phyloP scores from a whole-genome alignment of 2,888 invertebrate species.

The Deilephila porcellus region DNA sequence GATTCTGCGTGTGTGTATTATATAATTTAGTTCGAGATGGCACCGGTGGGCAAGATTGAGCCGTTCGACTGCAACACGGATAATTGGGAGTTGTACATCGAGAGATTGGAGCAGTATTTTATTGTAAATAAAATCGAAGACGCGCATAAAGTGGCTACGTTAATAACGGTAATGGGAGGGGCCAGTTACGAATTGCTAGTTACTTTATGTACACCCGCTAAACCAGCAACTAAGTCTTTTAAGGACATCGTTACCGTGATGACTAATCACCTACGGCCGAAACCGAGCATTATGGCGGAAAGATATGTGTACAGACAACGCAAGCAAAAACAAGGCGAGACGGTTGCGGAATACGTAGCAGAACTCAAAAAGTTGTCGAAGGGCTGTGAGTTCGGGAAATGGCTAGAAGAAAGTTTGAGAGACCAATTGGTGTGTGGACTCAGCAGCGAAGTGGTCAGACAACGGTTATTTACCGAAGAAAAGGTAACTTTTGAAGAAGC shows the following conservation, averaged over 20 bases:
- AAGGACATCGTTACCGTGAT: background rate
- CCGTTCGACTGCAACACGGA: background rate
- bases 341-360: slow-evolving; percentile 29
- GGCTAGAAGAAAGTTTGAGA: slow-evolving; percentile 21
- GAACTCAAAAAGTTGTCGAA: slow-evolving; percentile 21
- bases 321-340: slow-evolving; percentile 21
- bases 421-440: slow-evolving; percentile 34
- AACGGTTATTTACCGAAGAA: slow-evolving; percentile 34
- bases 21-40: too few relatives aligned
- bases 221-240: background rate
- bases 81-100: slow-evolving; percentile 19
- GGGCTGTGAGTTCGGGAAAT: slow-evolving; percentile 22
- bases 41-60: background rate
- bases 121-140: slow-evolving; percentile 14
- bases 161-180: slow-evolving; percentile 31
- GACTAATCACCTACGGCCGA: slow-evolving; percentile 26
- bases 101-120: slow-evolving; percentile 26
- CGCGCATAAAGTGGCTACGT: slow-evolving; percentile 17
- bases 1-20: too few relatives aligned
- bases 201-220: slow-evolving; percentile 4
- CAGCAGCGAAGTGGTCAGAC: slow-evolving; percentile 31
- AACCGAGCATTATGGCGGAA: slow-evolving; percentile 29
- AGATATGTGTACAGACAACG: slow-evolving; percentile 31
- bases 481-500: slow-evolving; percentile 26
- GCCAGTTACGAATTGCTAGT: slow-evolving; percentile 29